Evolutionary conservation across 2,888 invertebrate species (phyloP), one percentile per base, ranked within the genome.

Genomic region (Hydriomena furcata): DNA sequence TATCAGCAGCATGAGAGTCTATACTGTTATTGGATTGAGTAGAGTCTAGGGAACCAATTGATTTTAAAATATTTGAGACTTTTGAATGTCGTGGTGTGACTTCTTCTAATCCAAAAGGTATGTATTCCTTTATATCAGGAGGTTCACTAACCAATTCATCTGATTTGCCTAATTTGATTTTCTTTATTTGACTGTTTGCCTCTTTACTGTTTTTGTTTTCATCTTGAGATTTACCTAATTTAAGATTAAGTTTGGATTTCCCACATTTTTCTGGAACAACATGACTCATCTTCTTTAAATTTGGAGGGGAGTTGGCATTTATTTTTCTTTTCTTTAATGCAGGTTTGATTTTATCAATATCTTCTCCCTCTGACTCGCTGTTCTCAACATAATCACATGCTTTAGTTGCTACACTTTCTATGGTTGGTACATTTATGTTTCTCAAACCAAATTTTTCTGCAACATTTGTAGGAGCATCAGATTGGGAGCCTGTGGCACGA

Each of bases 341-440:
- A 37, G 93, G 93, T 60, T 93, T 89, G 27, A 92, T 70, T 63
- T 91, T 88, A 38, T 66, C 63, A 43, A 78, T 82, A 55, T 91
- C 91, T 52, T 92, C 91, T 36, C 82, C 90, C 66, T 94, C 94
- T 27, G 93, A 93, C 60, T 93, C 95, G 80, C 94, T 95, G 61
- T 94, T 94, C 74, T 96, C 96, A 64, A 95, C 94, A 68, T 93
- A 93, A 64, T 94, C 93, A 58, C 84, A 60, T 36, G 51, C 46
- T 68, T 78, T 81, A 28, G 79, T 73, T 54, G 73, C 35, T 58
- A 54, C 35, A 61, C 61, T 67, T 61, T 44, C 43, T 32, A 17
- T 1, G 3, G 12, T 31, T 20, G 43, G 17, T 27, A 55, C 53
- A 50, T 60, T 63, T 24, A 85, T 70, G 67, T 88, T 89, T 48